A percentile compares a stretch with the other conserved stretches of the same genome.
Evolutionary conservation across 1,140 invertebrate genomes (phyloP).

Genomic region (Scaptomyza graminum): DNA sequence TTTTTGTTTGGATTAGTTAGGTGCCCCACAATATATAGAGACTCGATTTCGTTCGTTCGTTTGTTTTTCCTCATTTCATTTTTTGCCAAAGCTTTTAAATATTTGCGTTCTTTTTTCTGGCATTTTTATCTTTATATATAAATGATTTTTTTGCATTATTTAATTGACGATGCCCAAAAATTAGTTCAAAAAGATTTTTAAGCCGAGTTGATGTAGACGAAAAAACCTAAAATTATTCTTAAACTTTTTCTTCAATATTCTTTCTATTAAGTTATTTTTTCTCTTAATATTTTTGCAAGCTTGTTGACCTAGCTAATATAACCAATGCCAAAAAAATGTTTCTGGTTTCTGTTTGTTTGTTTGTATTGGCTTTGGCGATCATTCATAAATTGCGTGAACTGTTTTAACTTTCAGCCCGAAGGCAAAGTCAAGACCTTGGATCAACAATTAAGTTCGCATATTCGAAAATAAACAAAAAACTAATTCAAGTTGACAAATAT

Average conservation of each 20-base stretch:
- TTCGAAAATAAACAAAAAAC: constrained; percentile 32
- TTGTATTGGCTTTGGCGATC: constrained; percentile 70
- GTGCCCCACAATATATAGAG: constrained; percentile 69
- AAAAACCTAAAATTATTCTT: too few relatives aligned
- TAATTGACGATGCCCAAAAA: constrained; percentile 59
- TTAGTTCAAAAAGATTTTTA: constrained; percentile 12
- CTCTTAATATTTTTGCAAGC: too few relatives aligned
- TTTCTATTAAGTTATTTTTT: background rate
- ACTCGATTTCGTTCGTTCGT: constrained; percentile 7
- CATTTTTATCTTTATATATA: constrained; percentile 16
- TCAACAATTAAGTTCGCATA: constrained; percentile 41
- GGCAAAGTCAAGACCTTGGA: constrained; percentile 48
- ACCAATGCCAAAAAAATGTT: constrained; percentile 39
- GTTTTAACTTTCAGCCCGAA: constrained; percentile 40
- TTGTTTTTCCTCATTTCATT: constrained; percentile 20
- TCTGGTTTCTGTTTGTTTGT: constrained; percentile 55
- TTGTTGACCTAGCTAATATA: background rate
- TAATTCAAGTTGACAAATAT: constrained; percentile 26
- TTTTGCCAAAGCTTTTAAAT: constrained; percentile 42
- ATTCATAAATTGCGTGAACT: constrained; percentile 79
- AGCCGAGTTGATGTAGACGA: background rate
- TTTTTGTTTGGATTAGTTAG: constrained; percentile 80
- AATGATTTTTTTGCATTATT: constrained; percentile 57
- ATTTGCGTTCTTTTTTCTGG: constrained; percentile 59
- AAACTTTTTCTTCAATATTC: too few relatives aligned